Evolutionary conservation across 2,113 vertebrate genomes (phyloP).

Genomic region (Cercopithecus mona): DNA sequence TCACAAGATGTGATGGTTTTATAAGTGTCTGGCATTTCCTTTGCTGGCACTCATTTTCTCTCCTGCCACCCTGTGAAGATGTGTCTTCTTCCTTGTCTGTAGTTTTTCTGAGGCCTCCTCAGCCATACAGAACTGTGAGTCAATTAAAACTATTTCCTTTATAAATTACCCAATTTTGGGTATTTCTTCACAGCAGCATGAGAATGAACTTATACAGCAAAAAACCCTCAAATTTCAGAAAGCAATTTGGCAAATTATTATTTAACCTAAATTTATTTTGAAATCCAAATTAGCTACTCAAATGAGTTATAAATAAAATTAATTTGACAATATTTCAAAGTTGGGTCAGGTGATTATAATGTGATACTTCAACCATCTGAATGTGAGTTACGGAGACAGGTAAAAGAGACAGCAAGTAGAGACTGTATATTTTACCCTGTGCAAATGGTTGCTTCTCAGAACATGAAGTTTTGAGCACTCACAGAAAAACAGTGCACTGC

Average conservation of each 20-base stretch:
- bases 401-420: background rate
- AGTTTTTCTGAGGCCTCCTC: no score
- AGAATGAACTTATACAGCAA: background rate
- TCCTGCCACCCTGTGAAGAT: no score
- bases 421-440: background rate
- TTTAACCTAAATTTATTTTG: slow-evolving; percentile 55
- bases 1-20: no score
- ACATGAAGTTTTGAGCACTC: background rate
- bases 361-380: slow-evolving; percentile 39
- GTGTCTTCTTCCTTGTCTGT: no score
- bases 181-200: no score
- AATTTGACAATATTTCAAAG: slow-evolving; percentile 29
- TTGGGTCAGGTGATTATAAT: slow-evolving; percentile 36
- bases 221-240: slow-evolving; percentile 30
- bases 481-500: background rate
- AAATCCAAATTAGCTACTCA: slow-evolving; percentile 50
- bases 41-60: no score
- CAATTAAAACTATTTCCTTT: no score
- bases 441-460: background rate
- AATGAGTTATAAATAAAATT: slow-evolving; percentile 35
- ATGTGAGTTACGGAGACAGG: background rate
- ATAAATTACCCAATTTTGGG: no score
- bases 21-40: no score
- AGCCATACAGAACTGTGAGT: no score
- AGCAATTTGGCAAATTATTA: slow-evolving; percentile 7